These are phyloP conservation scores for Muscicapa comitata DNA, from an alignment of 2,797 vertebrate genomes.

Conservation along the genomic window DNA sequence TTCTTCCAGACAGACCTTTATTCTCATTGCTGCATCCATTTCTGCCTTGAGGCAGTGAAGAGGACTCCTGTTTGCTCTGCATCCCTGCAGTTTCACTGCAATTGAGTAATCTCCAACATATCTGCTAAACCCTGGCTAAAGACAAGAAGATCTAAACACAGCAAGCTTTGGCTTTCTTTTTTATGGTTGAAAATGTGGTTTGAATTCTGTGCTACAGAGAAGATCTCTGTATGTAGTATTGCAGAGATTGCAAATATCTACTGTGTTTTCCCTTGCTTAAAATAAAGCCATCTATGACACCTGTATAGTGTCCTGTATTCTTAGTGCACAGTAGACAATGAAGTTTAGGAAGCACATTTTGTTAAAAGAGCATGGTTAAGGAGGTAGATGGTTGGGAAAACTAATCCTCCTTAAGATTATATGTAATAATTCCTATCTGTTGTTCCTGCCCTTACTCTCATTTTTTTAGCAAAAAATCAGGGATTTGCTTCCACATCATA, in stretches of 20 bases:
- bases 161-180: neutral
- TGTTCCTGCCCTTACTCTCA: neutral
- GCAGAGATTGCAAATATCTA: neutral
- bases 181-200: neutral
- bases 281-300: neutral
- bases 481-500: constrained; percentile 4
- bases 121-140: neutral
- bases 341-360: neutral
- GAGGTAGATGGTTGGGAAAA: neutral
- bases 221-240: neutral
- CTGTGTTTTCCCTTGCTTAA: neutral
- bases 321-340: neutral
- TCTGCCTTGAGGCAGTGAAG: neutral
- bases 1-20: neutral
- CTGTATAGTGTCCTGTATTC: neutral
- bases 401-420: neutral
- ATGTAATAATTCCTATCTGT: neutral
- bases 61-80: neutral
- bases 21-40: neutral
- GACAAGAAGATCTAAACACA: neutral
- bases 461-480: neutral
- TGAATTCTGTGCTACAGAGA: neutral
- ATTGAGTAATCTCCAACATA: rapidly evolving
- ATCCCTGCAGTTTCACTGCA: neutral
- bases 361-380: neutral